Evolutionary conservation across 2,888 invertebrate genomes (phyloP), one percentile per base, ranked within the genome.

Genomic region (Coenonympha glycerion): DNA sequence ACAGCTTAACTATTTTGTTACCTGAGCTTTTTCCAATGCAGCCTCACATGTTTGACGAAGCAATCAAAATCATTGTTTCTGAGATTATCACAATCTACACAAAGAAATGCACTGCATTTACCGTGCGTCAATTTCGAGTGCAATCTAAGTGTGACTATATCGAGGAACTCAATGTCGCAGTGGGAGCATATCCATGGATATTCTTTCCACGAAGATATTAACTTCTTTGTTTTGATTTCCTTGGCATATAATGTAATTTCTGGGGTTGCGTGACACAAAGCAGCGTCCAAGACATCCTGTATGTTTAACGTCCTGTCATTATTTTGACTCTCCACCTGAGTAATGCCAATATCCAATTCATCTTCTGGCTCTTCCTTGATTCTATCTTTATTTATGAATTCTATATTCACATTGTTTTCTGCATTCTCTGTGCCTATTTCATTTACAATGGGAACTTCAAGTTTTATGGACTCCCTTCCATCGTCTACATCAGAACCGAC

Each of bases 101-200:
- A 93, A 63, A 89, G 86, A 62, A 91, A 92, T 4, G 90, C 89
- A 0, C 89, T 83, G 55, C 89, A 88, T 61, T 91, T 90, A 36
- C 89, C 89, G 61, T 92, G 92, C 0, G 89, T 88, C 5, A 83
- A 76, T 55, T 89, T 87, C 39, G 89, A 89, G 65, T 93, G 92
- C 1, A 89, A 85, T 47, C 91, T 76, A 26, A 92, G 71, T 36
- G 71, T 79, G 0, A 70, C 71, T 16, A 83, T 58, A 42, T 79
- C 76, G 1, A 76, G 57, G 56, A 84, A 86, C 55, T 84, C 84
- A 4, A 80, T 79, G 39, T 79, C 76, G 58, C 87, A 87, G 19
- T 72, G 71, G 0, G 69, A 65, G 56, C 87, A 87, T 1, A 82
- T 58, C 87, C 87, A 87, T 0, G 79, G 80, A 39, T 85, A 86